A percentile compares a stretch with the other conserved stretches of the same genome.
These are phyloP conservation scores for Reticulitermes speratus DNA, from an alignment of 1,140 invertebrate genomes.

Conservation along the genomic window DNA sequence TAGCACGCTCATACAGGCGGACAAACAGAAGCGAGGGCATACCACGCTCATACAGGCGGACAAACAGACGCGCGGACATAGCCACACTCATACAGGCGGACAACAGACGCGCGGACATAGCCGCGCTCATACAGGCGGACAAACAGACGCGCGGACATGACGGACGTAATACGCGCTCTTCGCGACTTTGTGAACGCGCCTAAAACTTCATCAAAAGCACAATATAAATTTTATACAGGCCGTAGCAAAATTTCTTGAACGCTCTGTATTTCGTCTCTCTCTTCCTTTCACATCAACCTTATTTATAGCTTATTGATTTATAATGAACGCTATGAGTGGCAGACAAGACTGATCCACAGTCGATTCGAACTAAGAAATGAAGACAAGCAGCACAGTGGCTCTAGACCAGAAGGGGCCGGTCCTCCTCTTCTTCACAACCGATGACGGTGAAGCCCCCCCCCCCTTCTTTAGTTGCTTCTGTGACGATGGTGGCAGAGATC, in stretches of 20 bases:
- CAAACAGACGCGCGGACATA: too few relatives aligned
- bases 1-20: too few relatives aligned
- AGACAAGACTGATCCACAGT: neutral
- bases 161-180: too few relatives aligned
- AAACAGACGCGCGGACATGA: too few relatives aligned
- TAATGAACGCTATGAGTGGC: neutral
- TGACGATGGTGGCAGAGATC: neutral
- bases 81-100: too few relatives aligned
- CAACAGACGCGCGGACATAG: too few relatives aligned
- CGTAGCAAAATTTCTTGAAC: neutral
- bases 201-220: too few relatives aligned
- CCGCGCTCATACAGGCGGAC: too few relatives aligned
- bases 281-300: neutral
- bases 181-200: too few relatives aligned
- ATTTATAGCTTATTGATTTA: slow-evolving; percentile 18
- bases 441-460: neutral
- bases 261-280: neutral
- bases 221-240: too few relatives aligned
- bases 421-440: neutral
- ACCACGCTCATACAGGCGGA: too few relatives aligned
- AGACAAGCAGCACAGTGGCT: neutral
- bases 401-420: neutral
- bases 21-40: too few relatives aligned
- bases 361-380: neutral
- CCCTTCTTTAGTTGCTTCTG: neutral